phyloP scores from a whole-genome alignment of 2,797 vertebrate genomes.

The Pteropus rufus region DNA sequence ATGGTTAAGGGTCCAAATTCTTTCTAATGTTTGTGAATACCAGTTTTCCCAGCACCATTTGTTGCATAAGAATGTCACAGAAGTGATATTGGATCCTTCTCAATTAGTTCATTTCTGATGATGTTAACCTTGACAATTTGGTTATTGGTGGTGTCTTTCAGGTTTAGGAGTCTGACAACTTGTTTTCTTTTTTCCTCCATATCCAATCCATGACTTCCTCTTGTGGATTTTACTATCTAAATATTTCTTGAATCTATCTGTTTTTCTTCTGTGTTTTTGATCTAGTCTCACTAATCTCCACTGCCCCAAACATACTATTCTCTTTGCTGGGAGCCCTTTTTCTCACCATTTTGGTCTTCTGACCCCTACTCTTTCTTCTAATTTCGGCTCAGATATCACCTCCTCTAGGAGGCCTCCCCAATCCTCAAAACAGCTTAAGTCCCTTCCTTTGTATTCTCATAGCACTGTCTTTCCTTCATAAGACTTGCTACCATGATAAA shows the following conservation, averaged over 20 bases:
- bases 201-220: not conserved
- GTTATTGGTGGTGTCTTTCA: not conserved
- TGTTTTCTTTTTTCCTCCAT: not conserved
- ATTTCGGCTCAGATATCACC: not conserved
- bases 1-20: not conserved
- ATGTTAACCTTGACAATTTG: not conserved
- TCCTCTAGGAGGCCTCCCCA: not conserved
- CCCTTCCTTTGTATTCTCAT: not conserved
- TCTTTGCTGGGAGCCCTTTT: not conserved
- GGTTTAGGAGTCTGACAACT: not conserved
- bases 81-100: not conserved
- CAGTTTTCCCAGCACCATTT: not conserved
- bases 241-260: not conserved
- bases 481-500: not conserved
- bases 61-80: not conserved
- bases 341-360: not conserved
- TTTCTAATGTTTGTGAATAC: not conserved
- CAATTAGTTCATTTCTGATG: not conserved
- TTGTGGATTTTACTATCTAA: not conserved
- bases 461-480: not conserved
- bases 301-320: not conserved
- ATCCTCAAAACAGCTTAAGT: not conserved
- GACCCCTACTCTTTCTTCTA: not conserved
- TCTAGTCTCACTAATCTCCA: not conserved
- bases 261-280: not conserved